Base-by-base conservation (phyloP, 1,140 invertebrate genomes). In the Micrasema longulum region DNA sequence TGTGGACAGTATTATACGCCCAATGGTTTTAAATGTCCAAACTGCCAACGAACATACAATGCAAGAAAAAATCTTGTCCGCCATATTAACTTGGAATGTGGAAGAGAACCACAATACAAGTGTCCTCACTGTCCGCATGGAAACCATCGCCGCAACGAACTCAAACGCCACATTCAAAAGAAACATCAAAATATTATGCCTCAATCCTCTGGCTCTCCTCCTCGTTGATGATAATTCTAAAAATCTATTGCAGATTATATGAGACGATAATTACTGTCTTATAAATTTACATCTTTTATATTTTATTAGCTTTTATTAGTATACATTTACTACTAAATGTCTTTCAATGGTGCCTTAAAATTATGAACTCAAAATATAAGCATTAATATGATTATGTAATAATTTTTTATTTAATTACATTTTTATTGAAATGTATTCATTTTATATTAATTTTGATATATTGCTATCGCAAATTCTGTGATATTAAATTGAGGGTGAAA, bases 31-130 rank as follows among this genome's bases (percentile, higher is more conserved):
- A 79, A 79, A 55, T 85, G 84, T 74, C 80, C 82, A 53, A 84
- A 84, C 77, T 88, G 86, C 77, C 84, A 87, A 76, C 86, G 88
- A 66, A 85, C 82, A 76, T 88, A 88, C 80, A 86, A 85, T 81
- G 85, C 84, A 73, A 85, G 86, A 75, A 85, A 87, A 76, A 89
- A 89, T 73, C 81, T 90, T 38, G 88, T 87, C 73, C 86, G 89
- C 6, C 90, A 91, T 80, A 82, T 89, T 71, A 87, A 87, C 74
- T 84, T 89, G 70, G 90, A 92, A 79, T 91, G 90, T 78, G 89
- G 89, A n/a, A 86, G 86, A 79, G 86, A 88, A 69, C 89, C 89
- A 12, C 86, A 89, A 78, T 90, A 90, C 81, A 85, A 87, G 75
- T 91, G 90, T 75, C 87, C 87, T 7, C 84, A 87, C 79, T 91